Conservation (phyloP, 1,140 invertebrate genomes). For the Euschistus heros region DNA sequence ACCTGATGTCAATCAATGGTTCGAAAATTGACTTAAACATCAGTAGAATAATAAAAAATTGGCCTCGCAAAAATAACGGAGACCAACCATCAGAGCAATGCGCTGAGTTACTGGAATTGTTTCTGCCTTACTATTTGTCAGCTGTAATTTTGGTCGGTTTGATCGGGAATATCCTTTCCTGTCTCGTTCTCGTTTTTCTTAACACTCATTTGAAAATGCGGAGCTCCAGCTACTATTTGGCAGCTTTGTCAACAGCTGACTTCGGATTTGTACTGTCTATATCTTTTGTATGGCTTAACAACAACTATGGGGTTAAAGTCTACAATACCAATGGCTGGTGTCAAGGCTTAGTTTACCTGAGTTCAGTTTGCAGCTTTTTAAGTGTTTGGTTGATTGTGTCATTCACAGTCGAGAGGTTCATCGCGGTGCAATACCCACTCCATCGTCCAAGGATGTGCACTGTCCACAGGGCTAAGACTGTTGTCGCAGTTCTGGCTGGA, state of each 20-base stretch:
- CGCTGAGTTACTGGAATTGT: conserved; percentile 38
- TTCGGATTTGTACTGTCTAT: conserved; percentile 42
- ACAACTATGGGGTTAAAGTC: conserved; percentile 37
- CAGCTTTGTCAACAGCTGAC: conserved; percentile 44
- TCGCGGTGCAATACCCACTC: conserved; percentile 67
- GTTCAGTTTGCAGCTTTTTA: conserved; percentile 54
- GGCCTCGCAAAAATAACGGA: not conserved
- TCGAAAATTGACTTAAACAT: not conserved
- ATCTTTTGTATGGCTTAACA: conserved; percentile 44
- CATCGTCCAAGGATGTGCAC: conserved; percentile 67
- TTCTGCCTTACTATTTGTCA: conserved; percentile 44
- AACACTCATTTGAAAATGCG: conserved; percentile 44
- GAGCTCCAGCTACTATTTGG: conserved; percentile 48
- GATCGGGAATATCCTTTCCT: conserved; percentile 44
- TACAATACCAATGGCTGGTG: conserved; percentile 46
- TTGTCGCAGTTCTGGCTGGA: conserved; percentile 43
- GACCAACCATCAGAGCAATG: conserved; percentile 17
- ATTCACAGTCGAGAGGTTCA: conserved; percentile 75
- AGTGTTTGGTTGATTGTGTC: conserved; percentile 76
- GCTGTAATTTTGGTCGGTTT: conserved; percentile 43
- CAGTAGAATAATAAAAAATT: not conserved
- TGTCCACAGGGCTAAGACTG: conserved; percentile 54
- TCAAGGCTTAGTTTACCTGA: conserved; percentile 44
- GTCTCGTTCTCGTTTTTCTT: conserved; percentile 43
- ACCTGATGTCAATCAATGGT: not conserved